Percentiles rank a stretch among this genome's conserved stretches.
These are phyloP conservation scores for Pherbina coryleti DNA, from an alignment of 2,888 invertebrate genomes.

Conservation along the genomic window DNA sequence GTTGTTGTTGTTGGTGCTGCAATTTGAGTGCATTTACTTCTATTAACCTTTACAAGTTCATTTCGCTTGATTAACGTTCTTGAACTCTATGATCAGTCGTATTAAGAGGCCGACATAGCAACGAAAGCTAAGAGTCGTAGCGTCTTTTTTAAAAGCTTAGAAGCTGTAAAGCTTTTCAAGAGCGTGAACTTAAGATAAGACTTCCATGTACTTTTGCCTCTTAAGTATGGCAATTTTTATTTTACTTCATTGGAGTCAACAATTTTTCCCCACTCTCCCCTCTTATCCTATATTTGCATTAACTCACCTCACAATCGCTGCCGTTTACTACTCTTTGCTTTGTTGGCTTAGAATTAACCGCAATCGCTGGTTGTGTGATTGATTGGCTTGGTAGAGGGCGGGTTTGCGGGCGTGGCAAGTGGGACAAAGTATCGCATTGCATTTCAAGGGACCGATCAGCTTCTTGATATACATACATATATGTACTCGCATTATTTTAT, in stretches of 20 bases:
- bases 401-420: not conserved
- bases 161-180: too few relatives aligned
- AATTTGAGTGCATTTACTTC: conserved; percentile 59
- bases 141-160: too few relatives aligned
- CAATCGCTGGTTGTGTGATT: not conserved
- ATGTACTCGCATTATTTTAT: too few relatives aligned
- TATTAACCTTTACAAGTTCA: conserved; percentile 66
- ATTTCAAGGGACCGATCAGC: not conserved
- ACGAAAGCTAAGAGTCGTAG: too few relatives aligned
- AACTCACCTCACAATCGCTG: not conserved
- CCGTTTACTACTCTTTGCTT: not conserved
- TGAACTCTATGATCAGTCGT: conserved; percentile 39
- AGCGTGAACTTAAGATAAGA: too few relatives aligned
- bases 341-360: not conserved
- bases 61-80: conserved; percentile 49
- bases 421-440: not conserved
- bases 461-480: not conserved
- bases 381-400: not conserved
- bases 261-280: not conserved
- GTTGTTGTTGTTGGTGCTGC: conserved; percentile 49
- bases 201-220: too few relatives aligned
- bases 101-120: too few relatives aligned
- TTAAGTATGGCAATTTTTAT: too few relatives aligned
- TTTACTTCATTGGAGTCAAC: not conserved
- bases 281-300: not conserved